phyloP scores from a whole-genome alignment of 2,888 invertebrate genomes.

The Sceliomorpha sp. region DNA sequence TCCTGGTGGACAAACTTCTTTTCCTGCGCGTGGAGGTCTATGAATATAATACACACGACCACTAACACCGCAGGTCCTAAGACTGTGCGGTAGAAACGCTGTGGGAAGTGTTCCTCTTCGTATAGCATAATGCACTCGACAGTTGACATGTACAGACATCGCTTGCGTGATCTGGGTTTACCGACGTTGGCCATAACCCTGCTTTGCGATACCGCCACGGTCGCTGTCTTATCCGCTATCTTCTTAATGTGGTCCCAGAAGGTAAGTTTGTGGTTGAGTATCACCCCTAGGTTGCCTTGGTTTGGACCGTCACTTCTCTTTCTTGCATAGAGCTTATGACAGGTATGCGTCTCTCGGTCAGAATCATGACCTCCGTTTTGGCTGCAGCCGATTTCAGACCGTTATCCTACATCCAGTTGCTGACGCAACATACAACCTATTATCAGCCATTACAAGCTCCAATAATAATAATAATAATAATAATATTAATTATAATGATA shows the following conservation, averaged over 20 bases:
- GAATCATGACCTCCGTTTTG: too few species aligned
- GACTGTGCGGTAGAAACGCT: conserved; percentile 55
- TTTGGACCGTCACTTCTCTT: too few species aligned
- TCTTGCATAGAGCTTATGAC: too few species aligned
- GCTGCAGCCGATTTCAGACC: too few species aligned
- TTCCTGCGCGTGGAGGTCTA: background rate
- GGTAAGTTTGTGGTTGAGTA: conserved; percentile 40
- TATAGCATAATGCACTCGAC: conserved; percentile 52
- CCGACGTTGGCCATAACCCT: conserved; percentile 16
- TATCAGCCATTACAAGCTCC: too few species aligned
- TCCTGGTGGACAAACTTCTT: too few species aligned
- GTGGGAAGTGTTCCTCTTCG: conserved; percentile 44
- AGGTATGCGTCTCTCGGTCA: conserved; percentile 1
- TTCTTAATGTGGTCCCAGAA: conserved; percentile 49
- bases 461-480: too few species aligned
- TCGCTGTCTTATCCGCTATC: conserved; percentile 41
- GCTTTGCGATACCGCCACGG: conserved; percentile 25
- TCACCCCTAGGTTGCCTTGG: conserved; percentile 56
- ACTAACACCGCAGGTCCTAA: conserved; percentile 53
- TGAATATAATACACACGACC: background rate
- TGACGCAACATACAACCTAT: conserved; percentile 12
- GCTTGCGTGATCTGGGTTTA: conserved; percentile 27
- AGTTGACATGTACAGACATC: conserved; percentile 32
- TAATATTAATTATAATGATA: too few species aligned
- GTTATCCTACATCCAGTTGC: conserved; percentile 25